These are phyloP conservation scores for Lasius platythorax DNA, from an alignment of 2,888 invertebrate genomes.

Conservation along the genomic window DNA sequence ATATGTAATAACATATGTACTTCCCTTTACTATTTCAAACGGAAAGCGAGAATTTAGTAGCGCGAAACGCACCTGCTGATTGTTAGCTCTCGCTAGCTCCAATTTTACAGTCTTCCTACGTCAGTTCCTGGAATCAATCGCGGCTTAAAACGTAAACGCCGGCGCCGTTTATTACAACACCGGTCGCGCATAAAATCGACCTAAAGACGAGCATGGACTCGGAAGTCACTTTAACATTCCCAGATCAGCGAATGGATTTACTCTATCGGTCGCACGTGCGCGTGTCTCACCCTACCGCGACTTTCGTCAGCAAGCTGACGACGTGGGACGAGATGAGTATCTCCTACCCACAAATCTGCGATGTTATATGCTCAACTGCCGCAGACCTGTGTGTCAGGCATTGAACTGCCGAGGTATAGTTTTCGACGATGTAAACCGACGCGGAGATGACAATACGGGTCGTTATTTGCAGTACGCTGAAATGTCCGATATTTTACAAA, in stretches of 20 bases:
- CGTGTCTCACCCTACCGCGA: conserved; percentile 52
- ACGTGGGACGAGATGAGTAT: conserved; percentile 30
- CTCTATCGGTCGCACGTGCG: conserved; percentile 62
- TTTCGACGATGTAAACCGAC: background rate
- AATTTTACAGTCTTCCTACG: conserved; percentile 53
- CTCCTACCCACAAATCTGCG: background rate
- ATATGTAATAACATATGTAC: background rate
- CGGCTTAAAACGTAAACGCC: conserved; percentile 52
- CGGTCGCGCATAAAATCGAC: conserved; percentile 62
- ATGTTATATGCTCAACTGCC: conserved; percentile 6
- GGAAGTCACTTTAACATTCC: conserved; percentile 58
- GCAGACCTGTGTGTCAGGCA: conserved; percentile 5
- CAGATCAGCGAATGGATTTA: conserved; percentile 64
- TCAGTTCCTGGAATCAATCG: conserved; percentile 54
- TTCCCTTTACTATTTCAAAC: background rate
- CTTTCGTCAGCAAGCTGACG: conserved; percentile 52
- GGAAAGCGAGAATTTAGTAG: background rate
- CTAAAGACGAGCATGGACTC: conserved; percentile 37
- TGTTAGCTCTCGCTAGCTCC: conserved; percentile 8
- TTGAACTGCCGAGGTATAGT: background rate
- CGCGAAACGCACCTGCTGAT: conserved; percentile 60
- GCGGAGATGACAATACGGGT: background rate
- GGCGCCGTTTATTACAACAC: conserved; percentile 58
- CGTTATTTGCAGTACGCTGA: background rate
- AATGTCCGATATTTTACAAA: background rate